phyloP scores from a whole-genome alignment of 2,113 vertebrate species.

The Chinchilla lanigera region DNA sequence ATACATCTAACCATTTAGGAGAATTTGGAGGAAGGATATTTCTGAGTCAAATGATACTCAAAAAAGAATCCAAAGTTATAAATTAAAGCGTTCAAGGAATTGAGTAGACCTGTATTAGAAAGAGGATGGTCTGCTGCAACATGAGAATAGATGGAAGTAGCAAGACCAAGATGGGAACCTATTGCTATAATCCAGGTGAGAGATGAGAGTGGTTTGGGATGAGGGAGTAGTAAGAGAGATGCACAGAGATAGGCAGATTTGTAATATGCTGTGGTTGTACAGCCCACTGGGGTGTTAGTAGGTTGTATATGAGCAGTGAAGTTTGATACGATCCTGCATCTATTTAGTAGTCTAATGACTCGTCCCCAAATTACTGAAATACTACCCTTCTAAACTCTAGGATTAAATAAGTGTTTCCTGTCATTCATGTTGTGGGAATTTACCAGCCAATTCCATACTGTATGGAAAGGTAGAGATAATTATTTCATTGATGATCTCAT shows the following conservation, averaged over 20 bases:
- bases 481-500: conserved; percentile 53
- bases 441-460: not conserved
- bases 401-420: not conserved
- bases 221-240: not conserved
- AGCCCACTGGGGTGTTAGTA: not conserved
- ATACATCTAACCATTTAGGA: not conserved
- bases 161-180: not conserved
- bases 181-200: not conserved
- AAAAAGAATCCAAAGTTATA: conserved; percentile 17
- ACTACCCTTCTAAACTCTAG: conserved; percentile 38
- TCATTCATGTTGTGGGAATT: conserved; percentile 40
- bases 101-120: conserved; percentile 20
- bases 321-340: not conserved
- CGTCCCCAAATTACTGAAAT: conserved; percentile 25
- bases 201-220: not conserved
- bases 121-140: not conserved
- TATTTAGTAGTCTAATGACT: conserved; percentile 10
- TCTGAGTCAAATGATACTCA: conserved; percentile 15
- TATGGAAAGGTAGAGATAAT: conserved; percentile 29
- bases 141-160: not conserved
- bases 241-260: not conserved
- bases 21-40: not conserved
- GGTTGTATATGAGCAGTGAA: not conserved
- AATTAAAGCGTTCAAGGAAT: not conserved
- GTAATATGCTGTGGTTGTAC: not conserved